Base-by-base conservation (phyloP, 1,140 invertebrate genomes). In the Trichomalopsis sarcophagae region DNA sequence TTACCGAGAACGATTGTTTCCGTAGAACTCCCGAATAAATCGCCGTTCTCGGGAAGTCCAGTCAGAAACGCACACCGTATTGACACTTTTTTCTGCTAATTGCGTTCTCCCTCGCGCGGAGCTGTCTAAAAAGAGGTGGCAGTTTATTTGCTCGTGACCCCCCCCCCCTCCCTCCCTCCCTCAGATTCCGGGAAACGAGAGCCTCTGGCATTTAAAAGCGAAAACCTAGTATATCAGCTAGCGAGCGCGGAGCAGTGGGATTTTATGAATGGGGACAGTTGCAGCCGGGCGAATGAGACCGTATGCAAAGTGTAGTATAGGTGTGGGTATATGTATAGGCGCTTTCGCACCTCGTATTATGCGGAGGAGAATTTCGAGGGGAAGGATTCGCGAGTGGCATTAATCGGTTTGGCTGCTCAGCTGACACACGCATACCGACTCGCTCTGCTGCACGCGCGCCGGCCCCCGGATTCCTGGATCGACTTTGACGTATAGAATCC, bases 401-500 rank as follows among this genome's bases (percentile, higher is more conserved):
- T 73, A 30, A 75, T 40, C 33, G 36, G 36, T n/a, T n/a, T 17
- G 74, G 21, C 11, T 10, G 21, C 2, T 10, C 74, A 75, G 36
- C 74, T 75, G 36, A 75, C 68, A 71, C 10, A 27, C 27, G 9
- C 30, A 23, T 71, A 2, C 66, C 17, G 27, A 30, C 7, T 1
- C 27, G 27, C 27, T 23, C 27, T 23, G 10, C 68, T 27, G 10
- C 21, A 62, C 6, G 6, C 55, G 3, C 36, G 4, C 55, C 2
- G 33, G 5, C 27, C 0, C 17, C 0, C 23, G 44, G 78, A 84
- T 84, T 84, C 71, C 66, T 14, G 75, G 62, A 78, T 68, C 82
- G 69, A 75, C 69, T 55, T 81, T 81, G 74, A 83, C 82, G 82
- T 73, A 68, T 55, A 84, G 66, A 84, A 84, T 84, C 10, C 69